A percentile compares a stretch with the other conserved stretches of the same genome.
phyloP scores from a whole-genome alignment of 2,113 vertebrate species.

The Gila orcuttii region DNA sequence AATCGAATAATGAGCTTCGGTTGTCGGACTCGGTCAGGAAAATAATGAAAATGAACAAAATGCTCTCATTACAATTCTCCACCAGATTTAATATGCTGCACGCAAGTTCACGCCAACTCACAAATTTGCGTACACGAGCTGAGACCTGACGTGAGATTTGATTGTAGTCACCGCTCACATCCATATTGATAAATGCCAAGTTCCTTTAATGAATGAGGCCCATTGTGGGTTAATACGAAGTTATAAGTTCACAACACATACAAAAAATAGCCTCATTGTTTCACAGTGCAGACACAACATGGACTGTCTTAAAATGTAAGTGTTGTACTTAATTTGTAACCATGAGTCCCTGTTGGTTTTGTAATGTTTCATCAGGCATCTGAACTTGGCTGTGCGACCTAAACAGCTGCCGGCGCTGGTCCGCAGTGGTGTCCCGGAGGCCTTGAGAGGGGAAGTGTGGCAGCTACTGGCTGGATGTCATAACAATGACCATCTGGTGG shows the following conservation, averaged over 20 bases:
- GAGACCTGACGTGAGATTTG: too few species aligned
- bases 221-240: background rate
- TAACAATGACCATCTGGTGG: constrained; percentile 95
- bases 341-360: background rate
- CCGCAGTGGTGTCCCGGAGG: constrained; percentile 93
- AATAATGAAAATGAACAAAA: too few species aligned
- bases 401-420: constrained; percentile 88
- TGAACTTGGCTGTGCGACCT: constrained; percentile 92
- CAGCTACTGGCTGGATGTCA: constrained; percentile 97
- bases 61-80: too few species aligned
- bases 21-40: too few species aligned
- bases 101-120: too few species aligned
- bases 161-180: too few species aligned
- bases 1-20: too few species aligned
- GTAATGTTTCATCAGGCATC: constrained; percentile 79
- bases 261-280: background rate
- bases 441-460: constrained; percentile 96
- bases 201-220: too few species aligned
- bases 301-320: background rate
- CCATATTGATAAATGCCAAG: too few species aligned
- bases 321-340: background rate
- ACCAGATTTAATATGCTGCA: too few species aligned
- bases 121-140: too few species aligned
- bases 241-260: background rate
- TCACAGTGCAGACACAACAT: background rate